Percentiles rank a stretch among this genome's conserved stretches.
Conservation (phyloP, 1,140 invertebrate species). For the Pseudomyrmex sp. region DNA sequence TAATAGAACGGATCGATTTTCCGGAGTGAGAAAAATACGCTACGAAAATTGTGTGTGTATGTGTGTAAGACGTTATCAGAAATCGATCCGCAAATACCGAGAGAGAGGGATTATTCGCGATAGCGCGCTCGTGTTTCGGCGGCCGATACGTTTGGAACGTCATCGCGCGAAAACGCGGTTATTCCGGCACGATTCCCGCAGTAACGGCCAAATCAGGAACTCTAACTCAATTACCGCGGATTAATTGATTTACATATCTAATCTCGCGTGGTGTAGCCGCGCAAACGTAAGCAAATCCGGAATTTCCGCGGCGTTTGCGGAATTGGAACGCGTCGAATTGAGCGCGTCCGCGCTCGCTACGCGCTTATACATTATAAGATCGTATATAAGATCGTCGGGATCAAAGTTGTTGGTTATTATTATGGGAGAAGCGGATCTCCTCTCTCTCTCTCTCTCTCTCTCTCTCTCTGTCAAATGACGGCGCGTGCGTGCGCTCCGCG, state of each 20-base stretch:
- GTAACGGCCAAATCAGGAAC: constrained; percentile 36
- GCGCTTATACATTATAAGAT: constrained; percentile 21
- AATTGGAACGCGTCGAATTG: constrained; percentile 45
- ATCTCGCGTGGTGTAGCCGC: constrained; percentile 39
- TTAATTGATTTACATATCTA: constrained; percentile 61
- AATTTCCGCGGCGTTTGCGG: constrained; percentile 42
- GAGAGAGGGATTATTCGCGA: constrained; percentile 7
- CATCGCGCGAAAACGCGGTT: constrained; percentile 27
- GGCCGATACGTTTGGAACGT: neutral
- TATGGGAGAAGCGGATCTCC: neutral
- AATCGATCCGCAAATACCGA: neutral
- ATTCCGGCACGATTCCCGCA: constrained; percentile 40
- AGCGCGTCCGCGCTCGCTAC: neutral
- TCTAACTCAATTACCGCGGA: constrained; percentile 59
- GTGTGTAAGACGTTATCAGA: too few species aligned
- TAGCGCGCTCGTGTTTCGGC: neutral
- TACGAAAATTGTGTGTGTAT: too few species aligned
- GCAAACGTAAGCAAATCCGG: constrained; percentile 48
- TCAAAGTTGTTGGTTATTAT: constrained; percentile 37
- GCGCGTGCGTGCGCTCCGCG: neutral
- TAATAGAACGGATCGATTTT: neutral
- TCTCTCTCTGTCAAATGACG: neutral
- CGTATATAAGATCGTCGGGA: constrained; percentile 23
- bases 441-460: too few species aligned
- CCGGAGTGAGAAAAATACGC: too few species aligned